phyloP scores from a whole-genome alignment of 2,797 vertebrate genomes.

The Girardinus metallicus region DNA sequence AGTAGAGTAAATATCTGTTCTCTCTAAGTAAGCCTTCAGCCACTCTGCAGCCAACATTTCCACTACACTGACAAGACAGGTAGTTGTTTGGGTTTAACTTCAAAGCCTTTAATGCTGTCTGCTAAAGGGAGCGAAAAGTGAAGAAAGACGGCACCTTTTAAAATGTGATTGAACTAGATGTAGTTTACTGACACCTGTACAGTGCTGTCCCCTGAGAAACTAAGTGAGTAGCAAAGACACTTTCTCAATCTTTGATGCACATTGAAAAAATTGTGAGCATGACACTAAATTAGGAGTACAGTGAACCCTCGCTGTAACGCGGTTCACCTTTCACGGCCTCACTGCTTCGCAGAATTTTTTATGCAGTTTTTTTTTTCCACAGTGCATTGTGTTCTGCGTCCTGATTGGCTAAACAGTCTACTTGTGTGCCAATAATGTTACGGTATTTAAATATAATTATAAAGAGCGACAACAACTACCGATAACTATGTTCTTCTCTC shows the following conservation, averaged over 20 bases:
- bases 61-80: conserved; percentile 74
- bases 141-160: conserved; percentile 29
- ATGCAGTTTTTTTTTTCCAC: too few relatives aligned
- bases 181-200: conserved; percentile 2
- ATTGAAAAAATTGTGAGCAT: neutral
- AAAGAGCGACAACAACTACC: too few relatives aligned
- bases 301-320: too few relatives aligned
- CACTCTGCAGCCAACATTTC: conserved; percentile 70
- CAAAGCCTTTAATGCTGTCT: conserved; percentile 52
- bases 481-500: too few relatives aligned
- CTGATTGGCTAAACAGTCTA: too few relatives aligned
- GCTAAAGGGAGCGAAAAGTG: neutral
- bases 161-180: conserved; percentile 37
- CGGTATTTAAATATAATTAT: too few relatives aligned
- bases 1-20: conserved; percentile 74
- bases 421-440: too few relatives aligned
- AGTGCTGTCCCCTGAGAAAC: neutral
- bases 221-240: neutral
- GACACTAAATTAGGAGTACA: neutral
- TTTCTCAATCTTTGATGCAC: too few relatives aligned
- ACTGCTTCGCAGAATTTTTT: too few relatives aligned
- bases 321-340: too few relatives aligned
- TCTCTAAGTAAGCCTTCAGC: conserved; percentile 71
- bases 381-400: too few relatives aligned
- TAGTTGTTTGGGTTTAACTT: conserved; percentile 74